phyloP scores from a whole-genome alignment of 2,113 vertebrate genomes.

The Orthonyx spaldingii region DNA sequence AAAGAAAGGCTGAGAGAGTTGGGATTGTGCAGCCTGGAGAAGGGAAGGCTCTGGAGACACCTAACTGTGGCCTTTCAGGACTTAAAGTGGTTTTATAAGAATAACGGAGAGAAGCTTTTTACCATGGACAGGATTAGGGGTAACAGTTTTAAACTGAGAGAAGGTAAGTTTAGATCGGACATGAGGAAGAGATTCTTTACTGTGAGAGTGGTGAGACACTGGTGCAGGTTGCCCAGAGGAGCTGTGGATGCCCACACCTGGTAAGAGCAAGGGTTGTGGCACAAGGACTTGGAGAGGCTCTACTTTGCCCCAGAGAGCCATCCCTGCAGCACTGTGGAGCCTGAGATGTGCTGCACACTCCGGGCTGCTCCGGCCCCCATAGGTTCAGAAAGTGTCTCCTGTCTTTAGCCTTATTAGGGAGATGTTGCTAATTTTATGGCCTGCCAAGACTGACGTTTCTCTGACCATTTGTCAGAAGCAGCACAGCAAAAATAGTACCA shows the following conservation, averaged over 20 bases:
- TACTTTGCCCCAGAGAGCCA: neutral
- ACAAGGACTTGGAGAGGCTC: neutral
- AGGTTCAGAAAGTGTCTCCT: neutral
- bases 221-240: neutral
- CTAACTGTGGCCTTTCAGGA: neutral
- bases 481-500: slow-evolving; percentile 36
- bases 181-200: neutral
- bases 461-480: slow-evolving; percentile 31
- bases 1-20: neutral
- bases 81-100: neutral
- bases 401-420: neutral
- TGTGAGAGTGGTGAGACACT: neutral
- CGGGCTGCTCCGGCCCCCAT: neutral
- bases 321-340: neutral
- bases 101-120: neutral
- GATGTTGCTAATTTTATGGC: neutral
- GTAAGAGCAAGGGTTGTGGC: neutral
- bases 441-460: neutral
- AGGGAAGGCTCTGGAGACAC: neutral
- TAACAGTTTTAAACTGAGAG: neutral
- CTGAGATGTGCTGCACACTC: neutral
- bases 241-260: accelerated
- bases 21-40: neutral
- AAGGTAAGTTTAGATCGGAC: neutral
- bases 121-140: neutral